phyloP scores from a whole-genome alignment of 2,797 vertebrate genomes.

The Gallinago solitaria region DNA sequence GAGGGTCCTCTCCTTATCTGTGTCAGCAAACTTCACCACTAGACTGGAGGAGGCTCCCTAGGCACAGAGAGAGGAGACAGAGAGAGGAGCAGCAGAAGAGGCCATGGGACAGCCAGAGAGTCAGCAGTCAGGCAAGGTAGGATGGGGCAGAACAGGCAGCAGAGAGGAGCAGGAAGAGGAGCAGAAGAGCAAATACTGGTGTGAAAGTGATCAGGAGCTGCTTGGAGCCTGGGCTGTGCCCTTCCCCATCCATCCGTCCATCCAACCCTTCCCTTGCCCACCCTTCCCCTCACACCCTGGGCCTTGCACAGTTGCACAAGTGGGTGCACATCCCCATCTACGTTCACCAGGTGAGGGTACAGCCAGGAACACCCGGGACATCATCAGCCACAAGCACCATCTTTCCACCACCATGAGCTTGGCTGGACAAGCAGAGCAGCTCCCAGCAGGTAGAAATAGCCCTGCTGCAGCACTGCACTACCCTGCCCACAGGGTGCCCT shows the following conservation, averaged over 20 bases:
- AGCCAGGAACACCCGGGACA: background rate
- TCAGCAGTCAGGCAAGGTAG: slow-evolving; percentile 15
- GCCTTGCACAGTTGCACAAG: background rate
- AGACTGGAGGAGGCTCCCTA: slow-evolving; percentile 99
- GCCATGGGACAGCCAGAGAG: slow-evolving; percentile 26
- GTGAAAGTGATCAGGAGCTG: slow-evolving; percentile 4
- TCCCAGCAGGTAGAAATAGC: background rate
- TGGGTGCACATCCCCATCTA: background rate
- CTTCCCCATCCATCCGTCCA: background rate
- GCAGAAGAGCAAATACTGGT: background rate
- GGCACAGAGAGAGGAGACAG: slow-evolving; percentile 61
- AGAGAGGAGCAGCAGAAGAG: slow-evolving; percentile 31
- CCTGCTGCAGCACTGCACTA: background rate
- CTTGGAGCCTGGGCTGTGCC: background rate
- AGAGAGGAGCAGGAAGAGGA: slow-evolving; percentile 30
- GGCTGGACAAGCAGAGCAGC: background rate
- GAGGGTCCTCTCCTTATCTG: slow-evolving; percentile 98
- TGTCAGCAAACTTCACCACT: slow-evolving; percentile 99
- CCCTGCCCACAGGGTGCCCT: background rate
- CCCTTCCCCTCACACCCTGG: background rate
- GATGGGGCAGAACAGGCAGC: background rate
- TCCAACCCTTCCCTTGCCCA: background rate
- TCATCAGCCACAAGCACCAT: background rate
- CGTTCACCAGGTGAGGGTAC: background rate
- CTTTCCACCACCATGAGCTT: background rate